Base-by-base conservation (phyloP, 2,113 vertebrate genomes). In the Cettia cetti region DNA sequence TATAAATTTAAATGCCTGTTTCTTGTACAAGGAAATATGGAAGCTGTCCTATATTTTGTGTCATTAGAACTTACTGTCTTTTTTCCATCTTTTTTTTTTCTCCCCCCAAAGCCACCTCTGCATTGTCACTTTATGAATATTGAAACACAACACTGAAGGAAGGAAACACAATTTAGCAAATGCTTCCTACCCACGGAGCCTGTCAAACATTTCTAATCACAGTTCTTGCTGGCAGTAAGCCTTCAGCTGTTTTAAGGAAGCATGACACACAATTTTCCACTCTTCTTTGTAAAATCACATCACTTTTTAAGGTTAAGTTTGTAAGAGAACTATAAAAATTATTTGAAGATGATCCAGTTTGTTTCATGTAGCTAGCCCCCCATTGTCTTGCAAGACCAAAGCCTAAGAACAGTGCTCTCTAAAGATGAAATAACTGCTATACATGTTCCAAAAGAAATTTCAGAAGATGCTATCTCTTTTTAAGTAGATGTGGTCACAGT, bases 201-300 rank as follows among this genome's bases (percentile, higher is more conserved):
- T 78, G 77, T 84, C 80, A 95, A 92, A 92, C 28, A 14, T 54
- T 95, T 75, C 74, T 68, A n/a, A 92, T 85, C 72, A 53, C 50
- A 91, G 81, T 26, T 91, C 74, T 79, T 45, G 14, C 86, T 94
- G 53, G 57, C 61, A 89, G 83, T 68, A 76, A 86, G 37, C 65
- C 40, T 94, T 89, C 65, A 92, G 69, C 53, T 94, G 40, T 72
- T 95, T 79, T 61, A 76, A 69, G 72, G 33, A 82, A 86, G 39
- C n/a, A 37, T 82, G 74, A 79, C 77, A 45, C 20, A 35, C 4
- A 53, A 56, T 95, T 91, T 95, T 79, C 61, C 21, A 53, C 26
- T 92, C 31, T 70, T 78, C 47, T 81, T 52, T 89, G 20, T 40
- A 79, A 88, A 93, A 93, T 63, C 23, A 71, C 40, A 82, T 53